These are phyloP conservation scores for Sesamia nonagrioides DNA, from an alignment of 1,140 invertebrate genomes.

Conservation along the genomic window DNA sequence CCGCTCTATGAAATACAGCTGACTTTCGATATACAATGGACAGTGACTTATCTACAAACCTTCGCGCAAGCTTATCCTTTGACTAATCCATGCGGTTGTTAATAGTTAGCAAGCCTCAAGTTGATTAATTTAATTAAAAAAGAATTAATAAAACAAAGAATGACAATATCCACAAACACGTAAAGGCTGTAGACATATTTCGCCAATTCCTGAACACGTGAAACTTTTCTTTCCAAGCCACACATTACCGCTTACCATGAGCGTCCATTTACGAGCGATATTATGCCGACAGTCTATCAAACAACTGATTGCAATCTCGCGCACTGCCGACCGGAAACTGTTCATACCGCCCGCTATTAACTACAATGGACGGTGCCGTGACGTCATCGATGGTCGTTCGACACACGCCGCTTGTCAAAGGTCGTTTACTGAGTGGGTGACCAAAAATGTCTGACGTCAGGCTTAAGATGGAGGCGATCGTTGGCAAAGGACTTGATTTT, in stretches of 20 bases:
- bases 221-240: slow-evolving; percentile 4
- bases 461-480: neutral
- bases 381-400: slow-evolving; percentile 17
- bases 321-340: slow-evolving; percentile 35
- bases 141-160: neutral
- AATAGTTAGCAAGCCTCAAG: no score
- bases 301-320: slow-evolving; percentile 40
- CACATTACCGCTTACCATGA: slow-evolving; percentile 34
- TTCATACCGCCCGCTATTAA: slow-evolving; percentile 26
- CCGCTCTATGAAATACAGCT: no score
- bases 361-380: slow-evolving; percentile 17
- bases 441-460: slow-evolving; percentile 13
- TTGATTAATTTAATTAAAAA: neutral
- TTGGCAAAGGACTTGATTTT: slow-evolving; percentile 5
- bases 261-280: slow-evolving; percentile 31
- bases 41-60: no score
- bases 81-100: no score
- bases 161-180: neutral
- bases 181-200: neutral
- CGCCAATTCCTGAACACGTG: neutral
- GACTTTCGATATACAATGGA: no score
- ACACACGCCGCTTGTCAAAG: slow-evolving; percentile 25
- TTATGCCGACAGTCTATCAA: slow-evolving; percentile 38
- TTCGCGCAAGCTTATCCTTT: no score
- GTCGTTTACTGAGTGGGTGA: neutral